A percentile compares a stretch with the other conserved stretches of the same genome.
Conservation (phyloP, 2,888 invertebrate species). For the Drosophila heteroneura region DNA sequence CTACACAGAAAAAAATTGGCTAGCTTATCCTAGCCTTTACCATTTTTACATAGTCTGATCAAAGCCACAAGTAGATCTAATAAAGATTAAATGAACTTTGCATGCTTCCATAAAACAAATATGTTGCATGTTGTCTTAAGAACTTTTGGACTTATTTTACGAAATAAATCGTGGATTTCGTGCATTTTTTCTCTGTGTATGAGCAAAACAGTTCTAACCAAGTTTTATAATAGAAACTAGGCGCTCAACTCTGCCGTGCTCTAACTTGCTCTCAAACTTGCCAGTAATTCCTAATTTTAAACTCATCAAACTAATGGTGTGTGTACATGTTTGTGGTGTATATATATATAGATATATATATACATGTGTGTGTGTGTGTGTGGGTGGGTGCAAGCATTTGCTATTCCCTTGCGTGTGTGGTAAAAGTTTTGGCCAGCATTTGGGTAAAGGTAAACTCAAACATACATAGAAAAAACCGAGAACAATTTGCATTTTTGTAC, state of each 20-base stretch:
- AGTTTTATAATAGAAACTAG: slow-evolving; percentile 6
- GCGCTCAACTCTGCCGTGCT: slow-evolving; percentile 7
- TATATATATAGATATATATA: too few species aligned
- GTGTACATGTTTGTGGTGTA: not conserved
- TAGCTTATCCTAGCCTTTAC: too few species aligned
- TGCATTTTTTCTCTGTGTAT: not conserved
- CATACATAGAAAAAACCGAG: not conserved
- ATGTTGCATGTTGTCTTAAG: not conserved
- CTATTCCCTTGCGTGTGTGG: slow-evolving; percentile 64
- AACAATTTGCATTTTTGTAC: slow-evolving; percentile 45
- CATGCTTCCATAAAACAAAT: not conserved
- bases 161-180: not conserved
- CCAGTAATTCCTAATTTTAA: slow-evolving; percentile 54
- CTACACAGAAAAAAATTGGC: not conserved
- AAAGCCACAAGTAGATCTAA: not conserved
- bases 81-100: not conserved
- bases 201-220: not conserved
- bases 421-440: slow-evolving; percentile 61
- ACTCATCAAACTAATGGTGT: slow-evolving; percentile 65
- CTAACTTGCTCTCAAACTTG: slow-evolving; percentile 23
- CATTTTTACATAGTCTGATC: not conserved
- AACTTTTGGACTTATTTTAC: not conserved
- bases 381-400: slow-evolving; percentile 8
- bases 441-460: slow-evolving; percentile 41
- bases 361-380: not conserved